Evolutionary conservation across 2,113 vertebrate species (phyloP).

Genomic region (Carettochelys insculpta): DNA sequence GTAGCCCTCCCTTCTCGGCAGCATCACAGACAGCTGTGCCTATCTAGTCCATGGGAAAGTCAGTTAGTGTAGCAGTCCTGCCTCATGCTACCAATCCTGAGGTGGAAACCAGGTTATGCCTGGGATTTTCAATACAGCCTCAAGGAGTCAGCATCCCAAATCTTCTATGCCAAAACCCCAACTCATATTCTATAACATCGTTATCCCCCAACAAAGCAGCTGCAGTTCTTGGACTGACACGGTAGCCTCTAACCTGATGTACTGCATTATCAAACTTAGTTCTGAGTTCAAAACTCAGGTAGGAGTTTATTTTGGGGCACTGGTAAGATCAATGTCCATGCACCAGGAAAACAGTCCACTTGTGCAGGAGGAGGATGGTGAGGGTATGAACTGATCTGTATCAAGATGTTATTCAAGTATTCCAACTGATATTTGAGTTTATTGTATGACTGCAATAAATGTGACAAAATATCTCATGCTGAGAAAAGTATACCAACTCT

Average conservation of each 20-base stretch:
- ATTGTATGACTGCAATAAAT: slow-evolving; percentile 29
- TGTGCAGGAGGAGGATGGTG: not conserved
- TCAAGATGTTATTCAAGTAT: slow-evolving; percentile 26
- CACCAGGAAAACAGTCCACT: not conserved
- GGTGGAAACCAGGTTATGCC: not conserved
- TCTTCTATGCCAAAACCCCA: not conserved
- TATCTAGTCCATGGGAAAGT: not conserved
- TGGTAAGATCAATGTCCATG: not conserved
- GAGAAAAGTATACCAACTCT: slow-evolving; percentile 15
- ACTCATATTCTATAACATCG: not conserved
- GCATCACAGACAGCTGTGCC: not conserved
- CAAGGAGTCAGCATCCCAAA: not conserved
- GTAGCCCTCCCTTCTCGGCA: not conserved
- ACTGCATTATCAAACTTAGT: not conserved
- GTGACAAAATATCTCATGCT: slow-evolving; percentile 28
- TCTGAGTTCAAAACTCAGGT: not conserved
- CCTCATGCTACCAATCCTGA: not conserved
- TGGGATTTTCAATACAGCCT: not conserved
- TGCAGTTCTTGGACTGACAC: not conserved
- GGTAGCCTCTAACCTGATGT: rapidly evolving
- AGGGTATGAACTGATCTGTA: slow-evolving; percentile 19
- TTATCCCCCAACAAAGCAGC: not conserved
- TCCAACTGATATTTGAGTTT: slow-evolving; percentile 39
- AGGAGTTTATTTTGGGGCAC: not conserved
- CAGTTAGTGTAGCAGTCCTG: not conserved